phyloP scores from a whole-genome alignment of 2,797 vertebrate genomes.

The Serranus cabrilla region DNA sequence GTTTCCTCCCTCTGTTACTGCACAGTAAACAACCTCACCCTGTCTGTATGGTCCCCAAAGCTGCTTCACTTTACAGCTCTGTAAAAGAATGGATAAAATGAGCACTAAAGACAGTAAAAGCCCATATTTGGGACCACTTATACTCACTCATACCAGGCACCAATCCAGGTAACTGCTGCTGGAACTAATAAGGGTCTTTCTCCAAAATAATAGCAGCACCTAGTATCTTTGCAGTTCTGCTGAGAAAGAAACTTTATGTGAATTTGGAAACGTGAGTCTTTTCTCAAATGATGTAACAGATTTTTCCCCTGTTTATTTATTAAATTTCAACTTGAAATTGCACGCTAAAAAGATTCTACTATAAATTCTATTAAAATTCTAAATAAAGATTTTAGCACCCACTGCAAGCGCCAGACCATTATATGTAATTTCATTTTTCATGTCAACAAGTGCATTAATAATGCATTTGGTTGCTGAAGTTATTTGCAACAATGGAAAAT shows the following conservation, averaged over 20 bases:
- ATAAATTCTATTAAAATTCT: too few species aligned
- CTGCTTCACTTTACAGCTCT: conserved; percentile 53
- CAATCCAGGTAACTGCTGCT: conserved; percentile 1
- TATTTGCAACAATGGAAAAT: too few species aligned
- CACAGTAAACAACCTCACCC: conserved; percentile 35
- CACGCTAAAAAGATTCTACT: neutral
- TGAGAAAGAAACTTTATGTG: neutral
- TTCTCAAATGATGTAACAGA: neutral
- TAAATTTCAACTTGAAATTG: neutral
- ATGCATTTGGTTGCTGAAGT: too few species aligned
- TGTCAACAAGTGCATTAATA: too few species aligned
- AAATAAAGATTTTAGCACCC: too few species aligned
- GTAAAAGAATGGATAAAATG: conserved; percentile 64
- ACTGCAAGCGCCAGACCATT: too few species aligned
- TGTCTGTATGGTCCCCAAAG: conserved; percentile 27
- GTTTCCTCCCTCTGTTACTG: neutral
- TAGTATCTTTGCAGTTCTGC: neutral
- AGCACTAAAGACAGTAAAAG: conserved; percentile 41
- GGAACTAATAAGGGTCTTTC: neutral
- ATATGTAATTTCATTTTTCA: too few species aligned
- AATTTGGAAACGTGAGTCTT: neutral
- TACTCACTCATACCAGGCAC: neutral
- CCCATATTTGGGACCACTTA: conserved; percentile 31
- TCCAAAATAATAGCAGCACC: conserved; percentile 21
- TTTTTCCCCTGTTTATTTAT: neutral